Evolutionary conservation across 2,113 vertebrate genomes (phyloP).

Genomic region (Aegypius monachus): DNA sequence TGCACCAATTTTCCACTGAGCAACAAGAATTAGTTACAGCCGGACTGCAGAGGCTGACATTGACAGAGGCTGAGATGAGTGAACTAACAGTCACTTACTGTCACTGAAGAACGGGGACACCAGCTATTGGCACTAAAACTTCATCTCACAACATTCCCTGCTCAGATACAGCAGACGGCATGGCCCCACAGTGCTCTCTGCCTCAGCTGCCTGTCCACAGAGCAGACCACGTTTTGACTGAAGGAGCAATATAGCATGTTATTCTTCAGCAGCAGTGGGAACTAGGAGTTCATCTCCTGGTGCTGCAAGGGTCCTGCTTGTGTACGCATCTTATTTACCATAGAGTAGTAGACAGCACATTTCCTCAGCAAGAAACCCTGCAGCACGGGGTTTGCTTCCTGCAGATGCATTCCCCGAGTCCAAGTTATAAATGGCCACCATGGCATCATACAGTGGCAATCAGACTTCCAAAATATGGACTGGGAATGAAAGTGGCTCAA

Average conservation of each 20-base stretch:
- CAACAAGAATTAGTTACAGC: neutral
- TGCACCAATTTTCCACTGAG: neutral
- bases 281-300: neutral
- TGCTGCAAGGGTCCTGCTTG: too few species aligned
- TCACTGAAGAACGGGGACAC: neutral
- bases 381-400: neutral
- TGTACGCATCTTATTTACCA: neutral
- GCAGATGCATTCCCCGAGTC: neutral
- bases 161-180: neutral
- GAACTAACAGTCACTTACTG: neutral
- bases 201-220: neutral
- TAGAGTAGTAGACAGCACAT: neutral
- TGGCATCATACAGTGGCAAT: fast-evolving
- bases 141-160: neutral
- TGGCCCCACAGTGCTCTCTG: neutral
- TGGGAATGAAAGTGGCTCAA: neutral
- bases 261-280: neutral
- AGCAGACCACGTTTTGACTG: neutral
- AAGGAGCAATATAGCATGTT: neutral
- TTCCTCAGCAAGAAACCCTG: neutral
- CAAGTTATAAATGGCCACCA: neutral
- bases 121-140: neutral
- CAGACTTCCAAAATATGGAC: neutral
- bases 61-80: neutral
- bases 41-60: neutral